A percentile compares a stretch with the other conserved stretches of the same genome.
Conservation (phyloP, 2,113 vertebrate genomes). For the Mixornis gularis region DNA sequence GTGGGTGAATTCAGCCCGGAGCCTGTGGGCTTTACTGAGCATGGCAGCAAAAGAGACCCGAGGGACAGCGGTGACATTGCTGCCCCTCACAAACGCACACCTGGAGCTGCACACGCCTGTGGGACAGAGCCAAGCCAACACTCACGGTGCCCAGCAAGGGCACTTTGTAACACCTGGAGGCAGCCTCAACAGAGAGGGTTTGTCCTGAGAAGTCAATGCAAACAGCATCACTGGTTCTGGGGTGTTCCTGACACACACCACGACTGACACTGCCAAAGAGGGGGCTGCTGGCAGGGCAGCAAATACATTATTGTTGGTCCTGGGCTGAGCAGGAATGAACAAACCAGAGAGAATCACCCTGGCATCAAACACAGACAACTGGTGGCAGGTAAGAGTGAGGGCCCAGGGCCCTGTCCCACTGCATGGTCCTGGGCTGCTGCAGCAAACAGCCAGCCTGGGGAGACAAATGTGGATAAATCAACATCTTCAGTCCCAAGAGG, state of each 20-base stretch:
- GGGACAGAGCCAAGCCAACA: not conserved
- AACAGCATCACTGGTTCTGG: not conserved
- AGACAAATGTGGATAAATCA: not conserved
- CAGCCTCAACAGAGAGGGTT: not conserved
- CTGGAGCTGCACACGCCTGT: not conserved
- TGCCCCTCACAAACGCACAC: accelerated
- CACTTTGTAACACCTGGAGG: not conserved
- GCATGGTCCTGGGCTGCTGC: not conserved
- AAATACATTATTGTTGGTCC: accelerated
- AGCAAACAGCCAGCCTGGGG: not conserved
- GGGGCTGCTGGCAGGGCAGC: not conserved
- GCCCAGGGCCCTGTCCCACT: accelerated
- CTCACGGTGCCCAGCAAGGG: not conserved
- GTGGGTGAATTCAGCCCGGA: not conserved
- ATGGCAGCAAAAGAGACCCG: accelerated
- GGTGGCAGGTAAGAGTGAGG: not conserved
- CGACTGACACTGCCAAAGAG: accelerated
- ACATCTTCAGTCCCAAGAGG: not conserved
- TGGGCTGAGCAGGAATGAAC: accelerated
- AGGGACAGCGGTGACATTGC: not conserved
- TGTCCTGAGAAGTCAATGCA: not conserved
- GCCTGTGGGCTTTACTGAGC: accelerated
- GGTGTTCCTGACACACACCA: accelerated
- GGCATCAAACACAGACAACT: not conserved
- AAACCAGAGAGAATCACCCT: not conserved